Conservation (phyloP, 2,797 vertebrate species). For the Semaprochilodus insignis region DNA sequence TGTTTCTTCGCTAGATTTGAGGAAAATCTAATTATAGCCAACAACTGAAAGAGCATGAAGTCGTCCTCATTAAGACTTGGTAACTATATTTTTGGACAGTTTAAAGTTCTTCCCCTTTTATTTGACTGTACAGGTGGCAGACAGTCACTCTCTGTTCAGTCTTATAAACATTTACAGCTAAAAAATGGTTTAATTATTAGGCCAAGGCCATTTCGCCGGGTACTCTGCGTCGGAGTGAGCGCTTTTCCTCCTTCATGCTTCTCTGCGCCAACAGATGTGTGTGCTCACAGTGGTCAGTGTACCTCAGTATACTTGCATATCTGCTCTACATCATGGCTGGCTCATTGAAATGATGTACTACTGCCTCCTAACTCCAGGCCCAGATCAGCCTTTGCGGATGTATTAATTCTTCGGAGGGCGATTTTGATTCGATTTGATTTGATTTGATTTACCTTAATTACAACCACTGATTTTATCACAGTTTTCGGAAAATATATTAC, state of each 20-base stretch:
- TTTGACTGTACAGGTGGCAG: not conserved
- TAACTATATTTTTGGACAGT: not conserved
- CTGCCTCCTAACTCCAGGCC: not conserved
- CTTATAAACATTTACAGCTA: not conserved
- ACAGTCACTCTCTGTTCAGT: not conserved
- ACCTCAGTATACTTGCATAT: too few relatives aligned
- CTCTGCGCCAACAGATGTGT: not conserved
- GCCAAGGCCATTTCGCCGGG: not conserved
- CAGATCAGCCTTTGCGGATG: not conserved
- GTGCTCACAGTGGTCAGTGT: not conserved
- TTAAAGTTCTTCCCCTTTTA: not conserved
- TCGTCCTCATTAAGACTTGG: not conserved
- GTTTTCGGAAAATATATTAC: not conserved
- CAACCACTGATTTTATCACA: not conserved
- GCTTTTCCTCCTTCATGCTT: not conserved
- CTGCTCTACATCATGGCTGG: not conserved
- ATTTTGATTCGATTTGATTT: not conserved
- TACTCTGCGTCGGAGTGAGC: not conserved
- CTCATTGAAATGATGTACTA: not conserved
- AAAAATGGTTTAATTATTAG: not conserved
- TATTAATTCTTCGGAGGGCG: not conserved
- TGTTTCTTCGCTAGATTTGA: constrained; percentile 10
- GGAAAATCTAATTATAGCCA: not conserved
- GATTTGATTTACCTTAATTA: not conserved
- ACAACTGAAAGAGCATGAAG: constrained; percentile 10